Evolutionary conservation across 2,797 vertebrate species (phyloP).

Genomic region (Caiman crocodilus): DNA sequence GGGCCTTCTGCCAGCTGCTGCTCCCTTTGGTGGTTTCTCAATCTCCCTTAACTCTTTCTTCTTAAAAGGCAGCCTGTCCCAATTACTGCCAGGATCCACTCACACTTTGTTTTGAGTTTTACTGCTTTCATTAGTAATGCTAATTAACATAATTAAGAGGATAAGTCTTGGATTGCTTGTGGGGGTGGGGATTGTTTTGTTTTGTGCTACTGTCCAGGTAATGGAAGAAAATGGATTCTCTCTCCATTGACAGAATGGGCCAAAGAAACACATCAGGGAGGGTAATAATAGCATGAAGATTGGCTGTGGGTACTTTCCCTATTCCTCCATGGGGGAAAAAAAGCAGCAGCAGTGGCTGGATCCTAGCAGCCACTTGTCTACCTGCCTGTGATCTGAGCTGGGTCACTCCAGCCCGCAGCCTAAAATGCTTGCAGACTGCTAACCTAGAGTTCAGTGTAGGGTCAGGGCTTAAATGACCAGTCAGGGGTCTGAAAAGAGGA

Average conservation of each 20-base stretch:
- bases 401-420: no score
- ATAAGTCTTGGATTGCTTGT: conserved; percentile 10
- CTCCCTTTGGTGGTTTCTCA: background rate
- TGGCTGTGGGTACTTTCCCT: background rate
- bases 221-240: background rate
- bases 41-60: conserved; percentile 24
- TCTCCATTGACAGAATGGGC: background rate
- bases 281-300: background rate
- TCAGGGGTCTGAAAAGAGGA: rapidly evolving
- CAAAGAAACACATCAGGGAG: background rate
- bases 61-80: background rate
- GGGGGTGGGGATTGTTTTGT: background rate
- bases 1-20: background rate
- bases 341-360: no score
- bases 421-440: no score
- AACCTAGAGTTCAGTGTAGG: no score
- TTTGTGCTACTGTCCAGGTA: background rate
- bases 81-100: rapidly evolving
- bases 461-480: background rate
- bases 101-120: conserved; percentile 28
- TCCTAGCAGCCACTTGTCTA: no score
- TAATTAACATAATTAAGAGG: conserved; percentile 5
- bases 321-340: background rate
- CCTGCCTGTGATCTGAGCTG: no score
- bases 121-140: background rate